phyloP scores from a whole-genome alignment of 1,140 invertebrate genomes.

The Tetramorium alpestre region DNA sequence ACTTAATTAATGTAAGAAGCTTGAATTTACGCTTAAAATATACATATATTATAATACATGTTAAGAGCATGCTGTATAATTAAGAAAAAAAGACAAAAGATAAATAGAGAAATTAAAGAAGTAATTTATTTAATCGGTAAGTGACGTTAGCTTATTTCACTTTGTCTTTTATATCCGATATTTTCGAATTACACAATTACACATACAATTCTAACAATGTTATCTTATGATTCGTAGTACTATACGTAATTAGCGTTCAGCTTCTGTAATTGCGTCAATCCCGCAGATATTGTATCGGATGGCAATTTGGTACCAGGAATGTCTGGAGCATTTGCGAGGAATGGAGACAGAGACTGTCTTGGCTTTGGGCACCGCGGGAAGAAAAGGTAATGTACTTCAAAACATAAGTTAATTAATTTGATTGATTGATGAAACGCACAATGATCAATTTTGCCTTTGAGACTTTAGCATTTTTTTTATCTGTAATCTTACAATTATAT shows the following conservation, averaged over 20 bases:
- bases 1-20: not conserved
- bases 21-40: not conserved
- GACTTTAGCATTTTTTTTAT: too few species aligned
- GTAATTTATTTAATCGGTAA: not conserved
- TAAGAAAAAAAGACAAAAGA: not conserved
- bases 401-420: not conserved
- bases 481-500: not conserved
- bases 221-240: not conserved
- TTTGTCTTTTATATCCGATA: not conserved
- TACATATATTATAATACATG: too few species aligned
- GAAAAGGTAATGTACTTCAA: slow-evolving; percentile 79
- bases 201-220: not conserved
- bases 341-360: slow-evolving; percentile 83
- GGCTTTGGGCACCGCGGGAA: slow-evolving; percentile 84
- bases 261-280: slow-evolving; percentile 1
- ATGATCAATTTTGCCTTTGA: too few species aligned
- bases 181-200: slow-evolving; percentile 15
- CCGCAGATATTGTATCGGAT: slow-evolving; percentile 78
- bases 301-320: slow-evolving; percentile 81
- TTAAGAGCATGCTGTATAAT: not conserved
- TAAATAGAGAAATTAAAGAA: not conserved
- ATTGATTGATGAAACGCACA: too few species aligned
- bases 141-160: not conserved
- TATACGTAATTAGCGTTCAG: slow-evolving; percentile 30
- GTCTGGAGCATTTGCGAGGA: slow-evolving; percentile 83